Conservation (phyloP, 1,140 invertebrate genomes). For the Heliconius congener region DNA sequence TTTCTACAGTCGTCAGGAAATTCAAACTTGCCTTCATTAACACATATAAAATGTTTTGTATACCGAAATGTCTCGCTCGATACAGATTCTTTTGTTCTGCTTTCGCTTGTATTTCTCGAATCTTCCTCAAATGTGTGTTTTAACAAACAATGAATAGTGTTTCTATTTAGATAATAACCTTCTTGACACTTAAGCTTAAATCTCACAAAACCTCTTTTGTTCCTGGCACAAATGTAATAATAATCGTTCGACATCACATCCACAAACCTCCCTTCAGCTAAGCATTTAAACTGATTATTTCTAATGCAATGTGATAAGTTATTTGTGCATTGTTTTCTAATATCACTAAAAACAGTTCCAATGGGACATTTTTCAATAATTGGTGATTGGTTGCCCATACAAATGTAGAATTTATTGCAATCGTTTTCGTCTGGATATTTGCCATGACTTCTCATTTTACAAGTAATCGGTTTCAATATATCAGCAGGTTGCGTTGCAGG, state of each 20-base stretch:
- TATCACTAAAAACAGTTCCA: slow-evolving; percentile 69
- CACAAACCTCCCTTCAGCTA: slow-evolving; percentile 56
- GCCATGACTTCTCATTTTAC: slow-evolving; percentile 39
- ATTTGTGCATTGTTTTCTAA: slow-evolving; percentile 68
- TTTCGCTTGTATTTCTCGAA: slow-evolving; percentile 42
- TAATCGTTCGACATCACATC: slow-evolving; percentile 55
- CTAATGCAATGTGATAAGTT: slow-evolving; percentile 71
- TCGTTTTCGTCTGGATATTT: slow-evolving; percentile 63
- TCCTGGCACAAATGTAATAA: slow-evolving; percentile 70
- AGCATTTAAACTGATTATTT: slow-evolving; percentile 65
- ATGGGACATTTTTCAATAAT: slow-evolving; percentile 57
- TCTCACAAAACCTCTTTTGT: slow-evolving; percentile 49
- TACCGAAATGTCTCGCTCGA: slow-evolving; percentile 13
- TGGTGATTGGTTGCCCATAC: slow-evolving; percentile 52
- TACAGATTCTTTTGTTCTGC: slow-evolving; percentile 31
- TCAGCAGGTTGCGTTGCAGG: not conserved
- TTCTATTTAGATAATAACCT: slow-evolving; percentile 60
- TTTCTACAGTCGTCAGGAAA: slow-evolving; percentile 57
- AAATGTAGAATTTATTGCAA: slow-evolving; percentile 72
- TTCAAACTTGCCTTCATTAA: slow-evolving; percentile 61
- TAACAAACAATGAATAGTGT: slow-evolving; percentile 15
- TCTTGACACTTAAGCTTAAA: slow-evolving; percentile 66
- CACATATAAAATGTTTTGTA: slow-evolving; percentile 49
- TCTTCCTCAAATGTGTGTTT: slow-evolving; percentile 35
- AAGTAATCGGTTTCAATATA: not conserved